Conservation (phyloP, 2,888 invertebrate species). For the Pristionchus exspectatus region DNA sequence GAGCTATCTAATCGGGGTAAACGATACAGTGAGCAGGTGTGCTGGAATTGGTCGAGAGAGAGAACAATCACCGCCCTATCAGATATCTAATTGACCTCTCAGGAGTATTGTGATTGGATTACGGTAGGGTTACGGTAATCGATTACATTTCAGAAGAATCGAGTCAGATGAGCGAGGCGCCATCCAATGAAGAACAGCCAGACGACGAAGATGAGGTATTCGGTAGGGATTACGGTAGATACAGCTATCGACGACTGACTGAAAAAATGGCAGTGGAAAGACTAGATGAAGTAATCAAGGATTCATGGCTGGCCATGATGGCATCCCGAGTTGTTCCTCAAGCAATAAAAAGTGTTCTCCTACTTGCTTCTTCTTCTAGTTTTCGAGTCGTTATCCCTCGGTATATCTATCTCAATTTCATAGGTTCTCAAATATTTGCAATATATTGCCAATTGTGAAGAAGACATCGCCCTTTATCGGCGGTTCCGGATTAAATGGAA, state of each 20-base stretch:
- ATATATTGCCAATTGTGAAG: too few relatives aligned
- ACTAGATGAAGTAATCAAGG: background rate
- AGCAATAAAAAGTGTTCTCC: background rate
- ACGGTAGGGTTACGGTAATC: background rate
- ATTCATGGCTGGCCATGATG: background rate
- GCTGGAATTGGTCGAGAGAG: constrained; percentile 16
- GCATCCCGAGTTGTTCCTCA: background rate
- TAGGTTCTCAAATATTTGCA: too few relatives aligned
- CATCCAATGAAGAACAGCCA: background rate
- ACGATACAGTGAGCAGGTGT: constrained; percentile 11
- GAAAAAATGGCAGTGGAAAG: background rate
- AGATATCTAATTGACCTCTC: background rate
- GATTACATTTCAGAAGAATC: constrained; percentile 35
- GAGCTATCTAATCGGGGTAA: background rate
- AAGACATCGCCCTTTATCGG: background rate
- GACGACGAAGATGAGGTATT: constrained; percentile 36
- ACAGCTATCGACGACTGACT: background rate
- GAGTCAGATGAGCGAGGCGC: constrained; percentile 35
- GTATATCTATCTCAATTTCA: too few relatives aligned
- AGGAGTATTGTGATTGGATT: background rate
- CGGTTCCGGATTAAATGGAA: background rate
- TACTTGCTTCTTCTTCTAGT: too few relatives aligned
- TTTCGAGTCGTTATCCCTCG: too few relatives aligned
- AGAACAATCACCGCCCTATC: background rate
- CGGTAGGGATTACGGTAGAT: constrained; percentile 11